Evolutionary conservation across 2,113 vertebrate genomes (phyloP).

Genomic region (Scortum barcoo): DNA sequence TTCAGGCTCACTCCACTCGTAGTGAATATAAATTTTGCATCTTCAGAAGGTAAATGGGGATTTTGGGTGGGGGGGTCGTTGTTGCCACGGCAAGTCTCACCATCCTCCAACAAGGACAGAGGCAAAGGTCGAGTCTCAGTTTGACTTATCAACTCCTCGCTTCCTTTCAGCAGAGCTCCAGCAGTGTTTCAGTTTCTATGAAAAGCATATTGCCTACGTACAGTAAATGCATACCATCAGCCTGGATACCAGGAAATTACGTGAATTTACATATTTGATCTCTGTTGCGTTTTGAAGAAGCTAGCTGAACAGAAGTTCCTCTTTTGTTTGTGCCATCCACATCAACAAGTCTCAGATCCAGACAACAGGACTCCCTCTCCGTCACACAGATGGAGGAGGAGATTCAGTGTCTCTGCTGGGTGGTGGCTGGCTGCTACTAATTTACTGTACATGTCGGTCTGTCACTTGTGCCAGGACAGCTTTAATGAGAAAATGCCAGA

Average conservation of each 20-base stretch:
- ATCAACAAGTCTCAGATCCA: constrained; percentile 21
- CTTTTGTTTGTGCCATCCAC: constrained; percentile 4
- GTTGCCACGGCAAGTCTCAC: constrained; percentile 42
- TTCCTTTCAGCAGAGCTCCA: constrained; percentile 16
- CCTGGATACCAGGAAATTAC: background rate
- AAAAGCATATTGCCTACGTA: background rate
- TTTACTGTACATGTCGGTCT: constrained; percentile 45
- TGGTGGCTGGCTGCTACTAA: constrained; percentile 60
- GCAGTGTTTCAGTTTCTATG: constrained; percentile 2
- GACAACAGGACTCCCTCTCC: constrained; percentile 4
- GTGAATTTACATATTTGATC: background rate
- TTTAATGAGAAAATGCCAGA: constrained; percentile 70
- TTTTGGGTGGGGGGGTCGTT: background rate
- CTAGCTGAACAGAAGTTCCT: background rate
- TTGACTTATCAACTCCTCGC: constrained; percentile 16
- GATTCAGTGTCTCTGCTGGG: constrained; percentile 52
- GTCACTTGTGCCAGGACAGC: constrained; percentile 39
- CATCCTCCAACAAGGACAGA: constrained; percentile 13
- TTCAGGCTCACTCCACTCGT: background rate
- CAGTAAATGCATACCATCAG: background rate
- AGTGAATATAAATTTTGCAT: constrained; percentile 24
- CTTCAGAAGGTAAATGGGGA: constrained; percentile 9
- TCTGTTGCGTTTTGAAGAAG: background rate
- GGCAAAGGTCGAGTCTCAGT: constrained; percentile 34
- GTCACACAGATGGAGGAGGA: constrained; percentile 35